Evolutionary conservation across 2,797 vertebrate species (phyloP), one percentile per base, ranked within the genome.

Genomic region (Pseudopleuronectes americanus): DNA sequence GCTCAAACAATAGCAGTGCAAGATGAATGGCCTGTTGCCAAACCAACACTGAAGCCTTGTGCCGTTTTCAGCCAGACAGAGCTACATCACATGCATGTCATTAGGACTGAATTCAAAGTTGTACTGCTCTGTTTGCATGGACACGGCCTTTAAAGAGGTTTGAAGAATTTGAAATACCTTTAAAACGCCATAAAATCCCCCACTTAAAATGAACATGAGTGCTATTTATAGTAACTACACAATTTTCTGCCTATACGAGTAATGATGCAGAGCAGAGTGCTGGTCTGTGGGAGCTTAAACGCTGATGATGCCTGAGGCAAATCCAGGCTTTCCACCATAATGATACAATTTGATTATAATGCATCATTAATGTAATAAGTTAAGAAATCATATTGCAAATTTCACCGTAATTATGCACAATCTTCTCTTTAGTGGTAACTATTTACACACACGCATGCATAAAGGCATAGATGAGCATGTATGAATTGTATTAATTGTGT

Each of bases 291-390:
- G 28, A 78, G 70, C 48, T 59, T 52, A 33, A 83, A 75, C 10
- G 1, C 51, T 62, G 68, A 71, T 67, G 23, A 63, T 51, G 76
- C 76, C 74, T 26, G 28, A 80, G 79, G 82, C 75, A 33, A 59
- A 60, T 78, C 21, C 53, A 49, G 57, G 57, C 65, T 73, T 66
- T 71, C 58, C 55, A 70, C 53, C 69, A 68, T 66, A 75, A 58
- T 75, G 57, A 84, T 55, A 74, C 43, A 60, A 74, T 85, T 65
- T 71, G 28, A 79, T 83, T 76, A 61, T 43, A 72, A 81, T 77
- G 69, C 76, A 79, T 74, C 59, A 70, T 84, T 79, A 69, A 83
- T 64, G 61, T 71, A 71, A 69, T 73, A 74, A 70, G 22, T 78
- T 65, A 56, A 77, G 38, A 74, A 68, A 75, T 80, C 53, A 62